A percentile compares a stretch with the other conserved stretches of the same genome.
phyloP scores from a whole-genome alignment of 2,113 vertebrate species.

The Tyto alba region DNA sequence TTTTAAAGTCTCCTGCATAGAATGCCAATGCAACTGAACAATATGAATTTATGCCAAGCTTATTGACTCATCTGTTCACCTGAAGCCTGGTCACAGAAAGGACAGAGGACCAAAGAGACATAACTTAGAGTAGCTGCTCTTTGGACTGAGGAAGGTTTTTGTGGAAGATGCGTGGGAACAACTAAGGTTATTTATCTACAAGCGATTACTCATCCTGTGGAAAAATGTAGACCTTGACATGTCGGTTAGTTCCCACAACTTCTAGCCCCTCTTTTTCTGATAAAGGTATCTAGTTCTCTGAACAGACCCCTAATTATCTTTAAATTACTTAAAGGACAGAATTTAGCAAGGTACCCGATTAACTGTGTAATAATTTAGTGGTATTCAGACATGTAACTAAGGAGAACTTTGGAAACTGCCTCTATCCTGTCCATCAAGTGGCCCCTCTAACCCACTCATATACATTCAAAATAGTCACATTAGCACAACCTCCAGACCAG shows the following conservation, averaged over 20 bases:
- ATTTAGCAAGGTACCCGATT: background rate
- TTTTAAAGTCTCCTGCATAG: background rate
- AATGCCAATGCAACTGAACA: background rate
- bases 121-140: background rate
- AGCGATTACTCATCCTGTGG: background rate
- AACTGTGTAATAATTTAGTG: background rate
- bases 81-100: background rate
- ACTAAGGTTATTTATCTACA: background rate
- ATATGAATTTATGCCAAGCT: background rate
- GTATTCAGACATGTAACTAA: background rate
- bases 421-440: background rate
- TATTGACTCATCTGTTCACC: background rate
- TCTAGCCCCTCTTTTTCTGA: background rate
- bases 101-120: background rate
- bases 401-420: background rate
- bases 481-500: background rate
- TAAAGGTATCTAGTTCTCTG: background rate
- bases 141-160: background rate
- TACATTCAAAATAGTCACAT: background rate
- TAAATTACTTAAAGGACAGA: background rate
- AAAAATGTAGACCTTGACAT: background rate
- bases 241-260: background rate
- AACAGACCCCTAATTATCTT: background rate
- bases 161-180: background rate
- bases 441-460: background rate